Percentiles rank a stretch among this genome's conserved stretches.
Conservation (phyloP, 2,888 invertebrate genomes). For the Cephonodes hylas region DNA sequence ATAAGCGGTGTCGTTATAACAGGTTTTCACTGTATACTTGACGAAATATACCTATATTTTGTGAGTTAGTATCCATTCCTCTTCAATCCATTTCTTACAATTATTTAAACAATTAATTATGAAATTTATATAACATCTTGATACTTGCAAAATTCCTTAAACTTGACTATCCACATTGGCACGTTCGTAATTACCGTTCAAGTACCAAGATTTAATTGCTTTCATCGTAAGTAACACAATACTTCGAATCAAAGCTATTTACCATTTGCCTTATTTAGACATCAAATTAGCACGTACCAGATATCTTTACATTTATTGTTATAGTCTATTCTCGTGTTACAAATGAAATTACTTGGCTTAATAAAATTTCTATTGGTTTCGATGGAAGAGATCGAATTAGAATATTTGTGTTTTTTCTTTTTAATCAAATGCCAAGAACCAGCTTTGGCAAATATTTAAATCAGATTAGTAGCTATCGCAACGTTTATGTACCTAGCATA, state of each 20-base stretch:
- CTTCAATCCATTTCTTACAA: too few relatives aligned
- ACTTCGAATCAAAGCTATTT: background rate
- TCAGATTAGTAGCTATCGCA: too few relatives aligned
- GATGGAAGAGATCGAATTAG: too few relatives aligned
- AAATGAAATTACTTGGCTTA: background rate
- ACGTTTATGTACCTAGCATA: too few relatives aligned
- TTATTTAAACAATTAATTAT: too few relatives aligned
- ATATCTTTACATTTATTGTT: background rate
- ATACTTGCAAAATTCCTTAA: background rate
- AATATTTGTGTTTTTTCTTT: too few relatives aligned
- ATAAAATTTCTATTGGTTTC: background rate
- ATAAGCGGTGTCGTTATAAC: too few relatives aligned
- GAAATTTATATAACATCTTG: background rate
- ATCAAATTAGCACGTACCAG: background rate
- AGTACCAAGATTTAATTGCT: background rate
- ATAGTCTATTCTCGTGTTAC: background rate
- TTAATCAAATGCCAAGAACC: too few relatives aligned
- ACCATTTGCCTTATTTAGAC: background rate
- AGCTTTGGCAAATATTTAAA: too few relatives aligned
- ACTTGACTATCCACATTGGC: background rate
- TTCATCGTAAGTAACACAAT: background rate
- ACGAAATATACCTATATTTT: too few relatives aligned
- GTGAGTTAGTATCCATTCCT: too few relatives aligned
- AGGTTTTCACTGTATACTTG: too few relatives aligned
- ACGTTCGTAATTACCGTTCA: background rate